These are phyloP conservation scores for Mya arenaria DNA, from an alignment of 1,140 invertebrate genomes.

Conservation along the genomic window DNA sequence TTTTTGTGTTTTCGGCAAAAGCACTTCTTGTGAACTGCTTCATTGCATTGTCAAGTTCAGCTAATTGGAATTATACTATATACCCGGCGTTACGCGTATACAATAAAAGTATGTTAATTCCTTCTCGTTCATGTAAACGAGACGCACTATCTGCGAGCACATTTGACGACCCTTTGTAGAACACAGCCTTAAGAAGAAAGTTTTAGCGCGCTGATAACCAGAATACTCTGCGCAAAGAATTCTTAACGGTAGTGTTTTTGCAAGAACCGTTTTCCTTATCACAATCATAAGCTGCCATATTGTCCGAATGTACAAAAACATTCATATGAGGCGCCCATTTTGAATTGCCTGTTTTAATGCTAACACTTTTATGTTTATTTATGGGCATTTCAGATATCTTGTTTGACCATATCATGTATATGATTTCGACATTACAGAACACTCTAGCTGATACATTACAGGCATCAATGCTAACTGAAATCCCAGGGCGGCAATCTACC, in stretches of 20 bases:
- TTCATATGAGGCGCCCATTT: not conserved
- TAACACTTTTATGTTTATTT: slow-evolving; percentile 13
- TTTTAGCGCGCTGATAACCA: not conserved
- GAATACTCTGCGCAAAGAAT: not conserved
- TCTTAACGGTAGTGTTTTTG: not conserved
- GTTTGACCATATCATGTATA: not conserved
- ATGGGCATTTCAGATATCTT: not conserved
- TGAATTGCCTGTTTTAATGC: not conserved
- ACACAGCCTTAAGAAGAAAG: not conserved
- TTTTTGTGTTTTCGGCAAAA: not conserved
- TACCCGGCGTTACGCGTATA: slow-evolving; percentile 1
- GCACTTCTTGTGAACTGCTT: not conserved
- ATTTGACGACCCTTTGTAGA: not conserved
- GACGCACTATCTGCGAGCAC: not conserved
- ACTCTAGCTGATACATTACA: not conserved
- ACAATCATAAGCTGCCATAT: not conserved
- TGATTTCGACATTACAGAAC: not conserved
- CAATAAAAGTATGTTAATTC: too few relatives aligned
- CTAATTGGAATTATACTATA: not conserved
- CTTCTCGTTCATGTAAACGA: too few relatives aligned
- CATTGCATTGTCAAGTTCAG: not conserved
- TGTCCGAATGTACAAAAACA: slow-evolving; percentile 1
- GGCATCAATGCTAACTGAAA: not conserved
- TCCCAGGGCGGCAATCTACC: not conserved
- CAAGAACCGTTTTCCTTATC: slow-evolving; percentile 37